Conservation (phyloP, 2,797 vertebrate genomes). For the Coccyzus lansbergi region DNA sequence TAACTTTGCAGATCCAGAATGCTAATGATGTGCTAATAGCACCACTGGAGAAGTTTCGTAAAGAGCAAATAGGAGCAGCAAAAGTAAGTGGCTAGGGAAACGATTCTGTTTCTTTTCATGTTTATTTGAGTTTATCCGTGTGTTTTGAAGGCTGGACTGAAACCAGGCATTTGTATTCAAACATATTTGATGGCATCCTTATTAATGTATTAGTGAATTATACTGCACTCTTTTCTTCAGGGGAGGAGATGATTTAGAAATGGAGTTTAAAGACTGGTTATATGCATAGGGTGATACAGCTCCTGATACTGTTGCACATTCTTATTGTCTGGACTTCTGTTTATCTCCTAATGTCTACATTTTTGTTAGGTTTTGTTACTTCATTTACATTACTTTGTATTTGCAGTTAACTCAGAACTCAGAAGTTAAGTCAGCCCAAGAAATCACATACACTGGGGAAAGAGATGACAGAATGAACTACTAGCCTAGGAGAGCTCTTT, state of each 20-base stretch:
- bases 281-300: not conserved
- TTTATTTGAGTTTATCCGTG: constrained; percentile 28
- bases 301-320: not conserved
- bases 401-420: not conserved
- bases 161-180: not conserved
- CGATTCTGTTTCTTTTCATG: not conserved
- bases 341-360: not conserved
- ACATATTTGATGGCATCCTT: not conserved
- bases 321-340: not conserved
- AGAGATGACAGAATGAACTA: not conserved
- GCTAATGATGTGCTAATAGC: constrained; percentile 96
- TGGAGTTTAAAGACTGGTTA: not conserved
- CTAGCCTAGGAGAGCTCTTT: not conserved
- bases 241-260: not conserved
- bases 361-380: too few relatives aligned
- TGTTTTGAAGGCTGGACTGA: not conserved
- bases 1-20: constrained; percentile 91
- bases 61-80: constrained; percentile 96
- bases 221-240: not conserved
- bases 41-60: constrained; percentile 95
- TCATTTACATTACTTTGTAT: not conserved
- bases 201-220: not conserved
- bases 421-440: not conserved
- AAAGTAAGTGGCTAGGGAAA: constrained; percentile 86
- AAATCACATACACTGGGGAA: not conserved